Conservation (phyloP, 2,888 invertebrate genomes). For the Poecilus cupreus region DNA sequence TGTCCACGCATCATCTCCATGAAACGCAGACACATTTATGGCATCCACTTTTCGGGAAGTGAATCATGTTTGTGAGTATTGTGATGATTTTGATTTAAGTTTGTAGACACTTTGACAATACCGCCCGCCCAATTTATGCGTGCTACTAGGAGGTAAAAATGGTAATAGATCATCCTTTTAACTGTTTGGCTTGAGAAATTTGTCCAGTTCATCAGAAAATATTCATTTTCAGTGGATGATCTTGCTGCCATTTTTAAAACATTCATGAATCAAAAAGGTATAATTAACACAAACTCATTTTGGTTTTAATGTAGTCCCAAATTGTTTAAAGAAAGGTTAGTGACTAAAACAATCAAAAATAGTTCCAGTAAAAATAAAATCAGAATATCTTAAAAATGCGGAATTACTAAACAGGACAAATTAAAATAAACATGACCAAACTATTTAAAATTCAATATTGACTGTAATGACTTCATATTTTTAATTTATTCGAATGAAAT, state of each 20-base stretch:
- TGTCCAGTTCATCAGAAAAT: no score
- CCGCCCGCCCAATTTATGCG: constrained; percentile 26
- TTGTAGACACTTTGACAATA: constrained; percentile 57
- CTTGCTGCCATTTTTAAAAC: no score
- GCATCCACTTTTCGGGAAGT: constrained; percentile 93
- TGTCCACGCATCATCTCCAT: constrained; percentile 71
- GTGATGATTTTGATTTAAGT: constrained; percentile 21
- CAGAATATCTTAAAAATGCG: neutral
- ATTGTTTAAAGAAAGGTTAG: no score
- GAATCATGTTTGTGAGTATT: constrained; percentile 67
- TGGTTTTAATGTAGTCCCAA: no score
- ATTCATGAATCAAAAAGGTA: no score
- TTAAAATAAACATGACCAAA: neutral
- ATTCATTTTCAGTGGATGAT: no score
- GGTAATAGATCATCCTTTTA: no score
- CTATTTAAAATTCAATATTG: neutral
- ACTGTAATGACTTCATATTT: neutral
- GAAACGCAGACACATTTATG: constrained; percentile 83
- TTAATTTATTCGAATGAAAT: neutral
- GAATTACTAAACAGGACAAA: neutral
- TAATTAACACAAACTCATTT: no score
- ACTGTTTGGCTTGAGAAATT: no score
- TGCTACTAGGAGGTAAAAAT: neutral
- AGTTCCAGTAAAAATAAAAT: neutral
- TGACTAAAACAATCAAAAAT: no score